Percentiles rank a stretch among this genome's conserved stretches.
These are phyloP conservation scores for Teleogryllus occipitalis DNA, from an alignment of 1,140 invertebrate species.

Conservation along the genomic window DNA sequence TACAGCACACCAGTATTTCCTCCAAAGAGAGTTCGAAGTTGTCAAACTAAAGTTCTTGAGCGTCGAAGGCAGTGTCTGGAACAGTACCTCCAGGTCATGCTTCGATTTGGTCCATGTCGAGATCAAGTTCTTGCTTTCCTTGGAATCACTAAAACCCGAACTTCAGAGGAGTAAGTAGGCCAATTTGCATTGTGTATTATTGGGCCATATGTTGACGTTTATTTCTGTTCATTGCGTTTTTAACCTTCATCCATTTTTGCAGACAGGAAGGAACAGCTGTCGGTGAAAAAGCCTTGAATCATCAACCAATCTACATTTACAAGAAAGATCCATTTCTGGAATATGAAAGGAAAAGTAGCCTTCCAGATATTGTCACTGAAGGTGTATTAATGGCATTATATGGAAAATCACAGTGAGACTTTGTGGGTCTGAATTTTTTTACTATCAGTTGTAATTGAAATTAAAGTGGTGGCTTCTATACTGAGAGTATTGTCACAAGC, in stretches of 20 bases:
- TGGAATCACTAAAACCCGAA: constrained; percentile 14
- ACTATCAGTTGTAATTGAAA: background rate
- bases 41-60: constrained; percentile 39
- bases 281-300: constrained; percentile 18
- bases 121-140: constrained; percentile 22
- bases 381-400: constrained; percentile 29
- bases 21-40: constrained; percentile 41
- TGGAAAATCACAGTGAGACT: constrained; percentile 7
- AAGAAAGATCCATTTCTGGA: constrained; percentile 28
- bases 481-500: background rate
- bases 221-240: background rate
- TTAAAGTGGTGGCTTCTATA: background rate
- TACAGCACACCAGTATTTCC: constrained; percentile 40
- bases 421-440: background rate
- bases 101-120: constrained; percentile 22
- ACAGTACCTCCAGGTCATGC: constrained; percentile 37
- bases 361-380: constrained; percentile 27
- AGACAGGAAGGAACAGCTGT: constrained; percentile 6
- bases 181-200: background rate
- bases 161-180: constrained; percentile 13
- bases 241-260: background rate
- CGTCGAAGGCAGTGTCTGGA: constrained; percentile 37
- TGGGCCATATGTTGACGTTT: background rate
- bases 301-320: constrained; percentile 29
- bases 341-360: constrained; percentile 26